Evolutionary conservation across 2,113 vertebrate genomes (phyloP), one percentile per base, ranked within the genome.

Genomic region (Acrocephalus kingi): DNA sequence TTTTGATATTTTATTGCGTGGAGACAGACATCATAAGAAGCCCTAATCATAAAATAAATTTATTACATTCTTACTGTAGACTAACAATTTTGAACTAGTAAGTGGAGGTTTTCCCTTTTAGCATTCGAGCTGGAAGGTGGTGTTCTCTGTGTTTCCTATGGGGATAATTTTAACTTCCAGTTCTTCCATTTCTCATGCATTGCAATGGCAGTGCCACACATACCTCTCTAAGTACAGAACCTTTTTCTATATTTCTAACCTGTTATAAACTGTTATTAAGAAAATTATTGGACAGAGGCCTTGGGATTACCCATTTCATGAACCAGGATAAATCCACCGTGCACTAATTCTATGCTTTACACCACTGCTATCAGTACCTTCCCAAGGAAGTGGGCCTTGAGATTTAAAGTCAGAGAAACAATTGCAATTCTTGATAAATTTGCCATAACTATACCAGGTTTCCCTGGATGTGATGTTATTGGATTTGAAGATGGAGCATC

Each of bases 381-480:
- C 28, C 20, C 51, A 46, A 58, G 11, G 4, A 25, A 66, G 20
- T 0, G 0, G 23, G 7, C 52, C 20, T 52, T 0, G 0, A 72
- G 23, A 24, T 46, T 51, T 58, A 28, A 48, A 75, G 11, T n/a
- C 37, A 64, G 18, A 58, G 28, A 22, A 15, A 58, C 5, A 31
- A 43, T 13, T 52, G 6, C 11, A n/a, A 27, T 52, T 66, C 5
- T 8, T 58, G 28, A 37, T 58, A 30, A 15, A 78, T 64, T 78
- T 71, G 46, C 13, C 13, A 3, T 45, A 43, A 39, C 11, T 25
- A 2, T 39, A 63, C 13, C 33, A n/a, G 11, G 28, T 46, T 56
- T 55, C 51, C 25, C 31, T 69, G 25, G 12, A 28, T 71, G 15
- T 6, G 13, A 49, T 51, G 13, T 10, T 43, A 20, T 33, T 49